A percentile compares a stretch with the other conserved stretches of the same genome.
phyloP scores from a whole-genome alignment of 2,113 vertebrate species.

The Solenodon paradoxus region DNA sequence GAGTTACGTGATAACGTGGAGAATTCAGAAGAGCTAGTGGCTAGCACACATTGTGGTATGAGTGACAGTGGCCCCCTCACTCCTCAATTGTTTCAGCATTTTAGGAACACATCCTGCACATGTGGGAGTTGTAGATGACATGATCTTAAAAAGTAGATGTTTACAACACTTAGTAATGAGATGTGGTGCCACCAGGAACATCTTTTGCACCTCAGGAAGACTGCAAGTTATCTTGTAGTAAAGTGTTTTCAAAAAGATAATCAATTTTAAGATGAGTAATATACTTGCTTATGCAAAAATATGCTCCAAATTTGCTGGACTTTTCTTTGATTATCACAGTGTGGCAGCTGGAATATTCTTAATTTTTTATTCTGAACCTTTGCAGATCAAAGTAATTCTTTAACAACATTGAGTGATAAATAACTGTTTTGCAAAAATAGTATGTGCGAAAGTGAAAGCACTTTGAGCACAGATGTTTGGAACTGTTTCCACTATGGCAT shows the following conservation, averaged over 20 bases:
- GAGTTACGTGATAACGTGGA: background rate
- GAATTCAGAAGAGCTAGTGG: background rate
- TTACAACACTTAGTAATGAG: background rate
- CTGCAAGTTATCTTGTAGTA: background rate
- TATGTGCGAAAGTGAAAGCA: background rate
- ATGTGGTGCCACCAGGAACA: background rate
- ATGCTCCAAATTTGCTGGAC: background rate
- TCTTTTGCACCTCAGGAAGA: background rate
- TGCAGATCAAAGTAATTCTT: background rate
- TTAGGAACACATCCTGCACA: background rate
- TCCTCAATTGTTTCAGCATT: background rate
- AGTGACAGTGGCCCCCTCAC: background rate
- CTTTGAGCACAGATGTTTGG: background rate
- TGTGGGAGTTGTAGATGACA: background rate
- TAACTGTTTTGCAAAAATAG: background rate
- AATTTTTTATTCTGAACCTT: too few relatives aligned
- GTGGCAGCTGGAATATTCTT: background rate
- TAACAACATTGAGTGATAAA: slow-evolving; percentile 14
- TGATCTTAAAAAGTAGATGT: background rate
- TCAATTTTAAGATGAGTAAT: background rate
- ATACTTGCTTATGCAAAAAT: background rate
- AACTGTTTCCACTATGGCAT: background rate
- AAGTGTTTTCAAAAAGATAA: background rate
- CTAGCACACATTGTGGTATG: background rate
- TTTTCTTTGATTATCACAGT: background rate